Evolutionary conservation across 2,797 vertebrate species (phyloP).

Genomic region (Heterohyrax brucei): DNA sequence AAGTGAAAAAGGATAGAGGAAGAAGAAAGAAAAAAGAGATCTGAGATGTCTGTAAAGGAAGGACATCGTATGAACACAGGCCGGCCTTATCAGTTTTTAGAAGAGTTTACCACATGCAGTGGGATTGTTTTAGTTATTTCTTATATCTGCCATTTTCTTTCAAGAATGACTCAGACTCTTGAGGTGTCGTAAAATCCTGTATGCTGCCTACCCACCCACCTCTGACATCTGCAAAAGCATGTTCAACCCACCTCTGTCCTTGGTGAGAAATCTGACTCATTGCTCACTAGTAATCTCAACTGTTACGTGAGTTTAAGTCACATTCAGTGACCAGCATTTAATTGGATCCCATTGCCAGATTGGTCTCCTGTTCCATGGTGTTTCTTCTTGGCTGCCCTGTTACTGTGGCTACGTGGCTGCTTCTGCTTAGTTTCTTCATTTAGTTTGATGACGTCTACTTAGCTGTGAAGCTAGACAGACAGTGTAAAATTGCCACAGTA

Average conservation of each 20-base stretch:
- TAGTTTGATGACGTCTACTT: constrained; percentile 52
- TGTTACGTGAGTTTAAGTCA: constrained; percentile 65
- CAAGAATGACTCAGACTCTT: constrained; percentile 42
- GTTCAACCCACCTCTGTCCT: constrained; percentile 14
- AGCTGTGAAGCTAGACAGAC: constrained; percentile 32
- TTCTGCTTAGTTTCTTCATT: constrained; percentile 42
- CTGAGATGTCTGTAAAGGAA: not conserved
- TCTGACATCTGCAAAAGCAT: not conserved
- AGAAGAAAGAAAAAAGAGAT: not conserved
- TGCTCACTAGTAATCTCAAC: constrained; percentile 45
- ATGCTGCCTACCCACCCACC: not conserved
- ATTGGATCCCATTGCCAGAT: constrained; percentile 78
- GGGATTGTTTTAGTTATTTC: constrained; percentile 43
- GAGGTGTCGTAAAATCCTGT: not conserved
- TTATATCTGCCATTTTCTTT: constrained; percentile 46
- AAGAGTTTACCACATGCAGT: not conserved
- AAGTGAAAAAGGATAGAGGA: not conserved
- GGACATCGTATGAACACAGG: not conserved
- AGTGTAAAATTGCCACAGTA: not conserved
- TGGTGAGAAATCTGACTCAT: constrained; percentile 61
- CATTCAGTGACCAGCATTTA: constrained; percentile 78
- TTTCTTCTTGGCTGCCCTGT: constrained; percentile 54
- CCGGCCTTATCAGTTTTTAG: not conserved
- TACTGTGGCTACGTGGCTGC: constrained; percentile 65
- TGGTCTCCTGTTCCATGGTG: constrained; percentile 57